Base-by-base conservation (phyloP, 2,113 vertebrate species). In the Festucalex cinctus region DNA sequence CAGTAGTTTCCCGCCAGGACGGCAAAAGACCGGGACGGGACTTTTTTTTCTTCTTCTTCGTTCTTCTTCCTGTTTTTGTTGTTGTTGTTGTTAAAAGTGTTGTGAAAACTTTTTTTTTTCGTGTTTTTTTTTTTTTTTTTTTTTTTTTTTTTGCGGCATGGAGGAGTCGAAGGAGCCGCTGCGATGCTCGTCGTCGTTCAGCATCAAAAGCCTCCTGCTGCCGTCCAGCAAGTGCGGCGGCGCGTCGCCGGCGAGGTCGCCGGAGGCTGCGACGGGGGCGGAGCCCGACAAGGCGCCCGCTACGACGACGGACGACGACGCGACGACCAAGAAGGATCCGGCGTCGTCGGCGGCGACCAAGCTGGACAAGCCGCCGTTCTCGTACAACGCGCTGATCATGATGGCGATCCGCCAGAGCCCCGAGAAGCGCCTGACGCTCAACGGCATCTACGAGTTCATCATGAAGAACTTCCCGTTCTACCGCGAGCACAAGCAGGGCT, bases 391-490 rank as follows among this genome's bases (percentile, higher is more conserved):
- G 1, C 83, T 93, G 58, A 93, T 93, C 66, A 93, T 93, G 92
- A 93, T 93, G 92, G 92, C 92, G 3, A 93, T 93, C 66, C 70
- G 92, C 4, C 92, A 93, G 75, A 93, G 92, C 73, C 91, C 92
- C 1, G 92, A 93, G 76, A 93, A 93, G 83, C 70, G 92, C 49
- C 90, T 93, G 14, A 93, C 92, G 36, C 88, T 93, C 0, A 93
- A 92, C 82, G 92, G 92, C 37, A 93, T 93, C 81, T 93, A 93
- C 67, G 92, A 93, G 84, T 93, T 92, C 74, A 93, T 93, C 84
- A 93, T 91, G 92, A 90, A 90, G 13, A 93, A 92, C 85, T 93
- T 93, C 71, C 92, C 92, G 0, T 93, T 92, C 32, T 93, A 93
- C 83, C 86, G 92, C n/a, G 91, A 93, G 76, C 91, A 93, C 85